Evolutionary conservation across 92 coral and sea anemone species (phyloP).

Genomic region (Porites rus): DNA sequence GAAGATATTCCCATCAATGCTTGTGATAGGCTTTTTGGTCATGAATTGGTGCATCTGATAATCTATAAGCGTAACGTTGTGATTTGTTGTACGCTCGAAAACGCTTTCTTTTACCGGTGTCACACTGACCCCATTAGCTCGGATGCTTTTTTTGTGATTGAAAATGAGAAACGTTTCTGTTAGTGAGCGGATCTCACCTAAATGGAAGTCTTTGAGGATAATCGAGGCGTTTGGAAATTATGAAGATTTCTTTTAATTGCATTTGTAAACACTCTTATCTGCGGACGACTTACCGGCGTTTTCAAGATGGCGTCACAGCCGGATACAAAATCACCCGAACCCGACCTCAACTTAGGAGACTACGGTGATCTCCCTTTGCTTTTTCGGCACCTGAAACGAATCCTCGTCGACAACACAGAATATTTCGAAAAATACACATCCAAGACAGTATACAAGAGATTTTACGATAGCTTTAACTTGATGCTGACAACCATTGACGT

Average conservation of each 20-base stretch:
- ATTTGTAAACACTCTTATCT: neutral
- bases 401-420: conserved; percentile 72
- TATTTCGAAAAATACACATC: conserved; percentile 69
- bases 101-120: neutral
- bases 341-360: conserved; percentile 39
- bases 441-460: conserved; percentile 74
- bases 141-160: neutral
- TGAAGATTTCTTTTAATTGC: neutral
- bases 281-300: neutral
- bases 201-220: conserved; percentile 22
- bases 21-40: neutral
- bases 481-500: conserved; percentile 68
- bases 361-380: conserved; percentile 20
- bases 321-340: conserved; percentile 9
- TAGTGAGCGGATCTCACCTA: neutral
- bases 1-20: neutral
- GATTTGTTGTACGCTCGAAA: neutral
- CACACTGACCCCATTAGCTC: neutral
- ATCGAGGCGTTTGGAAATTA: neutral
- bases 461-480: conserved; percentile 80
- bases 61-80: neutral
- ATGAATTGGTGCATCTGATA: neutral
- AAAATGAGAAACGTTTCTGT: neutral
- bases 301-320: conserved; percentile 41
- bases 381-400: conserved; percentile 78